Base-by-base conservation (phyloP, 2,888 invertebrate species). In the Xanthia togata region DNA sequence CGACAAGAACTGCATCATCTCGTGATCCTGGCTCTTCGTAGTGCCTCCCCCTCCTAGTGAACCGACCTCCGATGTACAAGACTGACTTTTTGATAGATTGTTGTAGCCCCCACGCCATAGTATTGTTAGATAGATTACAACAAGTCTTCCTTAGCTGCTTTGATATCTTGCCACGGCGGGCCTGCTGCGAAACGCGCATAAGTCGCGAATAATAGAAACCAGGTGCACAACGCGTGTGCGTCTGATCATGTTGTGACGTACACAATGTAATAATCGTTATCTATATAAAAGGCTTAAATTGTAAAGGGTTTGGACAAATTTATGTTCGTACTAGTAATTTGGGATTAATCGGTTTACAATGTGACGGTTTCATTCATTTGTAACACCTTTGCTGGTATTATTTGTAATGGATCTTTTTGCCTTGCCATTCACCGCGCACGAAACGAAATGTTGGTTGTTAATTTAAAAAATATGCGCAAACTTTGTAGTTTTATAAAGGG, bases 1-100 rank as follows among this genome's bases (percentile, higher is more conserved):
- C 90, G 97, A 98, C 91, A 98, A 98, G 92, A 98, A 98, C 94
- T 98, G 98, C 94, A 97, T 98, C 89, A 98, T 98, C 93, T 98
- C 98, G 96, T 98, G 98, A 98, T 98, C 93, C 84, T 91, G 94
- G 95, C 90, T 92, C 81, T 89, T 88, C 70, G 64, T 90, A 81
- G 90, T 89, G 91, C 93, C 92, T 89, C 89, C 82, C 90, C 92
- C 92, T 90, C 93, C 93, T 91, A 93, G 93, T 92, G 94, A 95
- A 90, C 88, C 93, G 90, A 94, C 95, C 96, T 96, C 96, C 96
- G 96, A 96, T 91, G 83, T 81, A 92, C 92, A 96, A 96, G 96
- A 96, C 96, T 96, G 96, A 96, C 92, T 94, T 93, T 93, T 93
- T 93, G 91, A 93, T 95, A 95, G 90, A 92, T 93, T 91, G 90